Base-by-base conservation (phyloP, 2,888 invertebrate genomes). In the Sarcophaga carnaria region DNA sequence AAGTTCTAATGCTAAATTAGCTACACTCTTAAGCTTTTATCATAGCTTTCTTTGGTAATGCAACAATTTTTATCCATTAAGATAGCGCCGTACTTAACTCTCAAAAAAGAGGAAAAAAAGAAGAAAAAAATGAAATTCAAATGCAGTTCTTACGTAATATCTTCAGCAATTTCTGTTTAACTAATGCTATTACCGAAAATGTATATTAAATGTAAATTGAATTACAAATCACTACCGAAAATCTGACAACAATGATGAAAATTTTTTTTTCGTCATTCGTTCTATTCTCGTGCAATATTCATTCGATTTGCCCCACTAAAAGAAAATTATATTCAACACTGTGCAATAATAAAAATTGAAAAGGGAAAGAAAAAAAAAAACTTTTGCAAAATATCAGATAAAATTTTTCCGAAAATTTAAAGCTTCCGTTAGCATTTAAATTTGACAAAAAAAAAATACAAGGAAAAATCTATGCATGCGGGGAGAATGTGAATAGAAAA, bases 131-230 rank as follows among this genome's bases (percentile, higher is more conserved):
- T n/a, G 10, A 54, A 71, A 45, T 22, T 64, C 4, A 59, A 77
- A 67, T 74, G 72, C 64, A 83, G 10, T 83, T 74, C n/a, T 45
- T 54, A 49, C 10, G 62, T 64, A 54, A 71, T 54, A 67, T 45
- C 20, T 11, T 2, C 14, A 71, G 49, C 37, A 37, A 75, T 76
- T 74, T 76, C 11, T 66, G 37, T 76, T 54, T 54, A 49, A 67
- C 71, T 76, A 71, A 54, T 77, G 54, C 62, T 49, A 67, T 80
- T 85, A 80, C 62, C 66, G 22, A 47, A 78, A 85, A 80, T 85
- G 84, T 80, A 62, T 85, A 77, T 76, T 80, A 80, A 80, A 85
- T 85, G 84, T 77, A 85, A 85, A 85, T 85, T 85, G 76, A 85
- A 85, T 85, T 85, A 80, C 80, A 86, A 86, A 86, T 83, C 83